These are phyloP conservation scores for Phthorimaea operculella DNA, from an alignment of 1,140 invertebrate species.

Conservation along the genomic window DNA sequence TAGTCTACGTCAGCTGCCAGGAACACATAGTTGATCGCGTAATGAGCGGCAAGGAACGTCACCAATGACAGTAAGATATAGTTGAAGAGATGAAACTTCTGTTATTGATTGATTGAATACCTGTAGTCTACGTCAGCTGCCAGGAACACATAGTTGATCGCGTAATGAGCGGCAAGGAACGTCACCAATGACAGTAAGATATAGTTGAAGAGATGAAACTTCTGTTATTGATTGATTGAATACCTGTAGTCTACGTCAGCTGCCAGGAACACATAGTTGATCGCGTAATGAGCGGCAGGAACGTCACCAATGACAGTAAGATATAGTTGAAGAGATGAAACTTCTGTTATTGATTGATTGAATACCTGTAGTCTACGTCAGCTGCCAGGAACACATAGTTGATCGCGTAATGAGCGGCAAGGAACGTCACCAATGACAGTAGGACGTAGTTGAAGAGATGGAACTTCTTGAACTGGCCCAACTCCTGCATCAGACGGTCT, in stretches of 20 bases:
- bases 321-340: slow-evolving; percentile 44
- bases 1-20: slow-evolving; percentile 45
- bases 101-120: slow-evolving; percentile 30
- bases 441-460: slow-evolving; percentile 41
- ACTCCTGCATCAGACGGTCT: slow-evolving; percentile 40
- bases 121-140: slow-evolving; percentile 42
- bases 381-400: slow-evolving; percentile 54
- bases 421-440: slow-evolving; percentile 32
- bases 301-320: slow-evolving; percentile 33
- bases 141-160: too few relatives aligned
- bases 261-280: slow-evolving; percentile 52
- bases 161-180: too few relatives aligned
- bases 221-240: slow-evolving; percentile 12
- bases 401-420: slow-evolving; percentile 34
- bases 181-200: too few relatives aligned
- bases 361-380: slow-evolving; percentile 48
- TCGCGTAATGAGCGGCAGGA: slow-evolving; percentile 35
- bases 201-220: slow-evolving; percentile 40
- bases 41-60: slow-evolving; percentile 30
- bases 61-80: slow-evolving; percentile 33
- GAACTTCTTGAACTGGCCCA: slow-evolving; percentile 45
- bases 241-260: slow-evolving; percentile 50
- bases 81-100: too few relatives aligned
- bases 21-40: slow-evolving; percentile 51
- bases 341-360: slow-evolving; percentile 9